Percentiles rank a stretch among this genome's conserved stretches.
Conservation (phyloP, 2,113 vertebrate species). For the Oncorhynchus masou region DNA sequence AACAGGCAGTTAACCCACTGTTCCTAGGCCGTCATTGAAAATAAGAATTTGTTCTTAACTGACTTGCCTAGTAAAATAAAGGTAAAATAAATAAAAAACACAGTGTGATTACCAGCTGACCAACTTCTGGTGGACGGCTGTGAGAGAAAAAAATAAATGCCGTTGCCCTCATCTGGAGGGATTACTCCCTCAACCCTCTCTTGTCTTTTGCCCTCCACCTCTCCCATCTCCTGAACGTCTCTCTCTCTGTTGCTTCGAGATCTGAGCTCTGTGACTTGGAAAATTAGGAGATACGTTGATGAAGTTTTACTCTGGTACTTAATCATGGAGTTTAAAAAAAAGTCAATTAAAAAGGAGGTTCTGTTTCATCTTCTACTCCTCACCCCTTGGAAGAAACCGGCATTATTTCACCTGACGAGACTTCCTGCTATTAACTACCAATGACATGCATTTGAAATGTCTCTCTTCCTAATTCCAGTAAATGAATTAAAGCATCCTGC, state of each 20-base stretch:
- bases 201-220: conserved; percentile 18
- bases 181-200: conserved; percentile 31
- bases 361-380: neutral
- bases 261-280: conserved; percentile 9
- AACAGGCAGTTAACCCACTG: no score
- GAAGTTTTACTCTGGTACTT: neutral
- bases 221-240: conserved; percentile 38
- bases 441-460: neutral
- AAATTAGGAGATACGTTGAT: neutral
- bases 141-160: conserved; percentile 53
- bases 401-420: neutral
- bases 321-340: neutral
- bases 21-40: no score
- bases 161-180: conserved; percentile 47
- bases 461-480: conserved; percentile 15
- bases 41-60: no score
- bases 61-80: no score
- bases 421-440: neutral
- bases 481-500: conserved; percentile 35
- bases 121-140: conserved; percentile 39
- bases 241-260: conserved; percentile 45
- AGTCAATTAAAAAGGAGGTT: neutral
- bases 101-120: conserved; percentile 60
- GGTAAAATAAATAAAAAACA: no score
- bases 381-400: neutral